These are phyloP conservation scores for Perca flavescens DNA, from an alignment of 2,113 vertebrate genomes.

Conservation along the genomic window DNA sequence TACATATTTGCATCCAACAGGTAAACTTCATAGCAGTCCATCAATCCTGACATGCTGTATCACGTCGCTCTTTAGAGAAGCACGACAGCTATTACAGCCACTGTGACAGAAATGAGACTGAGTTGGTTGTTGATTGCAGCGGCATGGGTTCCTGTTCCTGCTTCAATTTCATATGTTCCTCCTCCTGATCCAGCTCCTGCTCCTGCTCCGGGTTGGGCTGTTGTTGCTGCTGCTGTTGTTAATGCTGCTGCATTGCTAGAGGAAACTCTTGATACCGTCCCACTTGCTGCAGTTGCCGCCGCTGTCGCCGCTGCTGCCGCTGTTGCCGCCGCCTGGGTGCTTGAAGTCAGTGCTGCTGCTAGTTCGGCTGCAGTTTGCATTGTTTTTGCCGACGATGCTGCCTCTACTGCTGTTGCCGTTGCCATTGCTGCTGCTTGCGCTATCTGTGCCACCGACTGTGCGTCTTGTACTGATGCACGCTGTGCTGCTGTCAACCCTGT, in stretches of 20 bases:
- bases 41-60: neutral
- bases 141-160: neutral
- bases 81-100: neutral
- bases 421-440: neutral
- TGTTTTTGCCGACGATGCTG: neutral
- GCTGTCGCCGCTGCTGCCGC: neutral
- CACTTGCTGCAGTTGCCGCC: neutral
- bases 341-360: neutral
- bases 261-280: neutral
- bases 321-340: neutral
- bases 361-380: neutral
- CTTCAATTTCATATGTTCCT: no score
- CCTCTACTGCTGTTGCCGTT: neutral
- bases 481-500: neutral
- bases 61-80: neutral
- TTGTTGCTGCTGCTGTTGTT: rapidly evolving
- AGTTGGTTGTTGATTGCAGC: conserved; percentile 17
- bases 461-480: neutral
- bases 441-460: neutral
- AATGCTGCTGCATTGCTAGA: neutral
- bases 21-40: neutral
- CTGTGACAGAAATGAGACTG: conserved; percentile 4
- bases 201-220: neutral
- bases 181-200: rapidly evolving
- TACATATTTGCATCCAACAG: neutral